phyloP scores from a whole-genome alignment of 2,888 invertebrate genomes.

The Esperia sulphurella region DNA sequence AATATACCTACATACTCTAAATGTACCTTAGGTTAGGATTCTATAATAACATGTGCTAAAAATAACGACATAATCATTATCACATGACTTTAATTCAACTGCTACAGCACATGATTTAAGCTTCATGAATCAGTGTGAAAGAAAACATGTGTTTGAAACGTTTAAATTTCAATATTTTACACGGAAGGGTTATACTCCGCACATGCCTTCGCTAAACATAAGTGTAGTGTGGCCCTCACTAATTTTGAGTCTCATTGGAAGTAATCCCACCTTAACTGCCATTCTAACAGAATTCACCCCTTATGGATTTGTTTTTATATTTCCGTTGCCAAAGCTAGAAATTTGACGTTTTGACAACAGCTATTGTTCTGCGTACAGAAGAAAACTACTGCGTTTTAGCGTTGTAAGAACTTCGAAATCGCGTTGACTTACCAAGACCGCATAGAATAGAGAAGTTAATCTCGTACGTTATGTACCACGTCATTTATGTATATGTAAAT shows the following conservation, averaged over 20 bases:
- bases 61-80: slow-evolving; percentile 2
- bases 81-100: slow-evolving; percentile 33
- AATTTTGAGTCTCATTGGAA: slow-evolving; percentile 48
- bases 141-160: slow-evolving; percentile 69
- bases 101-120: slow-evolving; percentile 48
- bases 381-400: slow-evolving; percentile 9
- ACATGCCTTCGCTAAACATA: slow-evolving; percentile 67
- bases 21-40: no score
- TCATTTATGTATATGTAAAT: neutral
- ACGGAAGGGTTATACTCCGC: slow-evolving; percentile 65
- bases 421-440: slow-evolving; percentile 54
- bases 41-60: no score
- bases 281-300: slow-evolving; percentile 59
- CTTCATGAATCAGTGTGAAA: slow-evolving; percentile 57
- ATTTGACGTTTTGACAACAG: slow-evolving; percentile 50
- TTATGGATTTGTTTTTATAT: slow-evolving; percentile 58
- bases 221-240: slow-evolving; percentile 39
- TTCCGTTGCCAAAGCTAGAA: slow-evolving; percentile 51
- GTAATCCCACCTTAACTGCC: slow-evolving; percentile 54
- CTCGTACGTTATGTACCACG: slow-evolving; percentile 7
- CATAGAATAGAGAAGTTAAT: slow-evolving; percentile 52
- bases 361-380: slow-evolving; percentile 29
- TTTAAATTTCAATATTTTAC: slow-evolving; percentile 71
- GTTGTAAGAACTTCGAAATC: slow-evolving; percentile 48
- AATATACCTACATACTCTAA: neutral